Evolutionary conservation across 2,113 vertebrate genomes (phyloP), one percentile per base, ranked within the genome.

Genomic region (Percopsis transmontana): DNA sequence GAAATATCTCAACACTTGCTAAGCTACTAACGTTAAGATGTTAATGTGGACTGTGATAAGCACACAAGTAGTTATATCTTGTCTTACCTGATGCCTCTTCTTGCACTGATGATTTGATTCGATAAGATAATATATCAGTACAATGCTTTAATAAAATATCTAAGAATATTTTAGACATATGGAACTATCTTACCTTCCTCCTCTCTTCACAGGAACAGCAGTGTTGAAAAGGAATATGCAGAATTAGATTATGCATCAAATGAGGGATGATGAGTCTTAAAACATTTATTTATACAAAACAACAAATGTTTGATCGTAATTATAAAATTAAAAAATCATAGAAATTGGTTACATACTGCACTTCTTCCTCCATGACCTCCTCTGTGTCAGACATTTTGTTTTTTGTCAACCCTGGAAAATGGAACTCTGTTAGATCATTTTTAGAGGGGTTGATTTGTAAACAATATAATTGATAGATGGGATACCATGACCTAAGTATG

Each of bases 321-420:
- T 51, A 14, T 8, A 53, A 15, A 23, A 33, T 19, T 5, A 56
- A 68, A 52, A 42, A 7, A 8, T 2, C 33, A 21, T 51, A 39
- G 18, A 58, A 58, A 72, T 13, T 52, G 5, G 59, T 24, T 39
- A 91, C 92, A 54, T 82, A 93, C 92, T 80, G 84, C 70, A 66
- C 69, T 14, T 85, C 85, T 58, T 88, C 91, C 15, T 80, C 79
- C 57, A 70, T 7, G 19, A 87, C 73, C 14, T 91, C 92, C 19
- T 91, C 90, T 54, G 84, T 74, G 79, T 92, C 91, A 54, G 89
- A 89, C 92, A 93, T 93, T 79, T 82, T 84, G 60, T 61, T 60
- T 42, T 63, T 10, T 66, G 39, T 70, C 70, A 66, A 51, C 59
- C 77, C 81, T 85, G 70, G 57, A 76, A 88, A 75, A 82, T 69